Conservation (phyloP, 2,888 invertebrate genomes). For the Girardia tigrina region DNA sequence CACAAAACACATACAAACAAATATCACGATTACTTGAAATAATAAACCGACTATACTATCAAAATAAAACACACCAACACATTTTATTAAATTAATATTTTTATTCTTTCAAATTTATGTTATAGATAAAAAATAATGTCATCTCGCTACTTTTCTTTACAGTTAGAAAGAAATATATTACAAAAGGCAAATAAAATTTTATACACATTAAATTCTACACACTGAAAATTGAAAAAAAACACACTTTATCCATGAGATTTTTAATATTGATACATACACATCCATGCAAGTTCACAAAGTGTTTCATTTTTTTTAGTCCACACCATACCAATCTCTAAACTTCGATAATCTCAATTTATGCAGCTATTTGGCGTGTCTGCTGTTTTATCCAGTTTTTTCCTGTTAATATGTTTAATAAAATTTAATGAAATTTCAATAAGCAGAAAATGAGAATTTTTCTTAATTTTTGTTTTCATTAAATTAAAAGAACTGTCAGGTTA, state of each 20-base stretch:
- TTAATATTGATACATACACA: conserved; percentile 14
- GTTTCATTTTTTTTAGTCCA: conserved; percentile 3
- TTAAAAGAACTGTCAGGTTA: background rate
- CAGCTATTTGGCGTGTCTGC: conserved; percentile 20
- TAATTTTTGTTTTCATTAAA: background rate
- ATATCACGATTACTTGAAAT: conserved; percentile 20
- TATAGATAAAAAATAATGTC: conserved; percentile 7
- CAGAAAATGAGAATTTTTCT: conserved; percentile 14
- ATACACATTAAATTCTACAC: conserved; percentile 14
- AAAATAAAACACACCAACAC: conserved; percentile 23
- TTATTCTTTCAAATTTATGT: conserved; percentile 21
- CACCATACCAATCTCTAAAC: conserved; percentile 23
- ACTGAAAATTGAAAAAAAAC: background rate
- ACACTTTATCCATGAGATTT: conserved; percentile 8
- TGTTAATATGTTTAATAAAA: conserved; percentile 23
- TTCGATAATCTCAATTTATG: conserved; percentile 15
- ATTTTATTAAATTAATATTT: conserved; percentile 20
- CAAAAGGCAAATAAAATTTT: conserved; percentile 4
- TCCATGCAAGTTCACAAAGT: conserved; percentile 15
- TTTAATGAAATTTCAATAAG: conserved; percentile 23
- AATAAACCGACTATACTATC: background rate
- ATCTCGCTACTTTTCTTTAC: conserved; percentile 23
- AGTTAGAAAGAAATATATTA: background rate
- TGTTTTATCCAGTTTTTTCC: conserved; percentile 1
- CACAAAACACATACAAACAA: conserved; percentile 1